phyloP scores from a whole-genome alignment of 2,797 vertebrate species.

The Eptatretus atami region DNA sequence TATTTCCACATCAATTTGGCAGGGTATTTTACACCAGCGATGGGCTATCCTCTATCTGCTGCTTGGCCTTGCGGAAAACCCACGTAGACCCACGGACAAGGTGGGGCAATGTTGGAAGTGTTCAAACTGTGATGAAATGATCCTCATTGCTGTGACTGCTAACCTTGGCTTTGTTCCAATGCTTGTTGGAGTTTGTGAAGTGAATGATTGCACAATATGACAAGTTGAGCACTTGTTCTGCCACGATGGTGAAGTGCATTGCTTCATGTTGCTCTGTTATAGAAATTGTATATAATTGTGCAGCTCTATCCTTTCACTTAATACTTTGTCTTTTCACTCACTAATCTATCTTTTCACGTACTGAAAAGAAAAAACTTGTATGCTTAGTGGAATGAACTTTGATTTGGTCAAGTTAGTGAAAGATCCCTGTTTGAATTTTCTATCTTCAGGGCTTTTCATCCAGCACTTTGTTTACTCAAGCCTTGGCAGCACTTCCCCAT shows the following conservation, averaged over 20 bases:
- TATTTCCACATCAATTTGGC: slow-evolving; percentile 10
- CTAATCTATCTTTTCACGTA: not conserved
- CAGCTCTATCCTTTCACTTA: not conserved
- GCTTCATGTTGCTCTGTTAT: not conserved
- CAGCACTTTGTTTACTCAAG: slow-evolving; percentile 31
- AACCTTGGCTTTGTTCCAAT: too few relatives aligned
- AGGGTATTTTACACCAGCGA: slow-evolving; percentile 75
- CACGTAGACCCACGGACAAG: slow-evolving; percentile 48
- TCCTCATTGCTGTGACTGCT: too few relatives aligned
- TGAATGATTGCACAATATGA: too few relatives aligned
- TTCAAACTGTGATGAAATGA: not conserved
- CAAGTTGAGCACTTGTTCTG: too few relatives aligned
- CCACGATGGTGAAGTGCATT: too few relatives aligned
- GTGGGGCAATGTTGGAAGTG: slow-evolving; percentile 14
- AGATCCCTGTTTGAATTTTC: not conserved
- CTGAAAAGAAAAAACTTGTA: not conserved
- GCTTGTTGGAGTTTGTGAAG: too few relatives aligned
- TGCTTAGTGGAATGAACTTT: not conserved
- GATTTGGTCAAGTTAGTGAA: not conserved
- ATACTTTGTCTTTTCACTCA: not conserved
- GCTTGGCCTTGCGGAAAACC: slow-evolving; percentile 82
- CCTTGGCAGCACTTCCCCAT: slow-evolving; percentile 58
- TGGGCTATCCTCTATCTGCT: slow-evolving; percentile 88
- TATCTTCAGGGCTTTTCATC: not conserved
- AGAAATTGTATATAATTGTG: not conserved